Conservation (phyloP, 2,888 invertebrate species). For the Hirtodrosophila duncani region DNA sequence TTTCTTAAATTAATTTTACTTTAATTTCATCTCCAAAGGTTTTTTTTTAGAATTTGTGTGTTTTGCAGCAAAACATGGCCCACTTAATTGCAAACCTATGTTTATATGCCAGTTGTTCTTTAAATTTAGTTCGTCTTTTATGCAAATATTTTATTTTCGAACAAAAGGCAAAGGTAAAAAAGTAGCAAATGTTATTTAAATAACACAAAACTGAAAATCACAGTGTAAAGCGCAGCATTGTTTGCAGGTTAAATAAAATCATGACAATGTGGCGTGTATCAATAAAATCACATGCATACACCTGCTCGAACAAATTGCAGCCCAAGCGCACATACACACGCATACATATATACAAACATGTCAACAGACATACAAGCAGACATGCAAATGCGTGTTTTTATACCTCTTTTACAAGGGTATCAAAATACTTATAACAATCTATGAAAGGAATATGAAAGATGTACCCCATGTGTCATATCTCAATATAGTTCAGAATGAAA, state of each 20-base stretch:
- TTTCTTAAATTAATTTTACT: background rate
- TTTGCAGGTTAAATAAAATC: slow-evolving; percentile 56
- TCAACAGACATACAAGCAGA: slow-evolving; percentile 13
- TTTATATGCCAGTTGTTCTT: too few relatives aligned
- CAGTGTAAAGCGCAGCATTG: slow-evolving; percentile 35
- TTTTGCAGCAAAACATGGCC: background rate
- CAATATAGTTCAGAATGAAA: too few relatives aligned
- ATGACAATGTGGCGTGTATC: slow-evolving; percentile 45
- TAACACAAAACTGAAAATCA: slow-evolving; percentile 44
- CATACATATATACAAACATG: slow-evolving; percentile 13
- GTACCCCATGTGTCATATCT: too few relatives aligned
- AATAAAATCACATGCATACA: slow-evolving; percentile 42
- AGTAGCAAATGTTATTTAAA: slow-evolving; percentile 29
- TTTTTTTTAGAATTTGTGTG: background rate
- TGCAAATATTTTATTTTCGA: slow-evolving; percentile 36
- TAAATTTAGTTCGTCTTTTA: too few relatives aligned
- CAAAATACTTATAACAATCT: too few relatives aligned
- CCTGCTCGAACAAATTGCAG: slow-evolving; percentile 51
- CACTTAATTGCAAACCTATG: slow-evolving; percentile 49
- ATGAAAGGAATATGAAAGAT: too few relatives aligned
- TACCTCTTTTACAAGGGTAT: too few relatives aligned
- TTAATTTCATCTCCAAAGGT: background rate
- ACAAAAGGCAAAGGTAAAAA: slow-evolving; percentile 16
- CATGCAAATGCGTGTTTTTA: too few relatives aligned
- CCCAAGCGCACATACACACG: background rate